Conservation (phyloP, 1,140 invertebrate genomes). For the Teleopsis dalmanni region DNA sequence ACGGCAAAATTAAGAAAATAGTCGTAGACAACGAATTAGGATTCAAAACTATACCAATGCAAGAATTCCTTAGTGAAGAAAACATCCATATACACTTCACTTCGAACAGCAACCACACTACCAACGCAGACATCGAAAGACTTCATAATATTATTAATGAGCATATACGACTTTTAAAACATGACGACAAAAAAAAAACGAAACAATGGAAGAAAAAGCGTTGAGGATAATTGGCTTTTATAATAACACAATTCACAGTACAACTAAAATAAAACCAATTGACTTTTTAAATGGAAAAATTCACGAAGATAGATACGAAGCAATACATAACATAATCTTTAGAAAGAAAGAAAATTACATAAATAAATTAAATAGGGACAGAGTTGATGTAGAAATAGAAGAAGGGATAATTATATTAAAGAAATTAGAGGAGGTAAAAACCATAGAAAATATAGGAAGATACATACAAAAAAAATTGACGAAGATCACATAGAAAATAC, state of each 20-base stretch:
- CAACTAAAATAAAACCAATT: background rate
- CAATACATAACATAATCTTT: background rate
- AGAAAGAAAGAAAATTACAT: background rate
- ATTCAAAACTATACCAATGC: no score
- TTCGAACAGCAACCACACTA: no score
- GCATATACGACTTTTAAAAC: no score
- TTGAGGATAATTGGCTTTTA: conserved; percentile 1
- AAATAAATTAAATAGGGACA: background rate
- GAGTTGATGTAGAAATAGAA: background rate
- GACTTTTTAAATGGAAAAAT: conserved; percentile 1
- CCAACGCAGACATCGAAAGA: no score
- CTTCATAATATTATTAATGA: no score
- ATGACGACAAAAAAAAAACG: no score
- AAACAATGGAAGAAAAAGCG: no score
- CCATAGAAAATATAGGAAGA: background rate
- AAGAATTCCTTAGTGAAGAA: no score
- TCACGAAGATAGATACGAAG: background rate
- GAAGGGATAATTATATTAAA: background rate
- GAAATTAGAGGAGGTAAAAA: conserved; percentile 1
- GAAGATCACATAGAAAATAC: conserved; percentile 1
- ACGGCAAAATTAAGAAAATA: no score
- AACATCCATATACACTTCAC: no score
- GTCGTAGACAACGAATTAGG: no score
- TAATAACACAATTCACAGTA: conserved; percentile 4
- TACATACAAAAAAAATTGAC: no score